Evolutionary conservation across 2,888 invertebrate genomes (phyloP).

Genomic region (Caenorhabditis plicata): DNA sequence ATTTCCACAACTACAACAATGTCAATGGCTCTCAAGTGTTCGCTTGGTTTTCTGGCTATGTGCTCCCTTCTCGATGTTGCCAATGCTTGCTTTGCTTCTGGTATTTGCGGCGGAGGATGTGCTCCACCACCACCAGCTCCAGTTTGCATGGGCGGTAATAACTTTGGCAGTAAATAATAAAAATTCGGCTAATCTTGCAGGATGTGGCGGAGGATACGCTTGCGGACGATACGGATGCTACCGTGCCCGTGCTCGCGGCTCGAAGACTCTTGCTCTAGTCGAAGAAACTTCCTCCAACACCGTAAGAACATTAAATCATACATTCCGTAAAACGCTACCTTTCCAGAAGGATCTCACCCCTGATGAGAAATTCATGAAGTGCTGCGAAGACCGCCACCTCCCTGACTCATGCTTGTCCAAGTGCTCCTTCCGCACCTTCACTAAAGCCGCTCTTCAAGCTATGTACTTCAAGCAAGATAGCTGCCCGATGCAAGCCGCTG

Average conservation of each 20-base stretch:
- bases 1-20: too few species aligned
- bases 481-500: constrained; percentile 64
- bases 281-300: too few species aligned
- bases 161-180: too few species aligned
- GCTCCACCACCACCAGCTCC: constrained; percentile 58
- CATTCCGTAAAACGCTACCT: too few species aligned
- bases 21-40: not conserved
- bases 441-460: constrained; percentile 57
- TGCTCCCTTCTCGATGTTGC: constrained; percentile 21
- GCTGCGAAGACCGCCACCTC: constrained; percentile 60
- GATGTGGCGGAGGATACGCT: constrained; percentile 46
- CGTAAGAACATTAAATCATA: too few species aligned
- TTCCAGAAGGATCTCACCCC: constrained; percentile 39
- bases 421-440: constrained; percentile 59
- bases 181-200: too few species aligned
- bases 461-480: constrained; percentile 64
- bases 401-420: constrained; percentile 62
- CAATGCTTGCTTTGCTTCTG: constrained; percentile 61
- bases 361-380: constrained; percentile 63
- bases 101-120: constrained; percentile 61
- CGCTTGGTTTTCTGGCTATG: constrained; percentile 15
- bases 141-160: constrained; percentile 35
- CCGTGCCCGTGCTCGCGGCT: constrained; percentile 47
- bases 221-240: constrained; percentile 62
- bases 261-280: constrained; percentile 25